A percentile compares a stretch with the other conserved stretches of the same genome.
These are phyloP conservation scores for Brachypteracias leptosomus DNA, from an alignment of 2,113 vertebrate species.

Conservation along the genomic window DNA sequence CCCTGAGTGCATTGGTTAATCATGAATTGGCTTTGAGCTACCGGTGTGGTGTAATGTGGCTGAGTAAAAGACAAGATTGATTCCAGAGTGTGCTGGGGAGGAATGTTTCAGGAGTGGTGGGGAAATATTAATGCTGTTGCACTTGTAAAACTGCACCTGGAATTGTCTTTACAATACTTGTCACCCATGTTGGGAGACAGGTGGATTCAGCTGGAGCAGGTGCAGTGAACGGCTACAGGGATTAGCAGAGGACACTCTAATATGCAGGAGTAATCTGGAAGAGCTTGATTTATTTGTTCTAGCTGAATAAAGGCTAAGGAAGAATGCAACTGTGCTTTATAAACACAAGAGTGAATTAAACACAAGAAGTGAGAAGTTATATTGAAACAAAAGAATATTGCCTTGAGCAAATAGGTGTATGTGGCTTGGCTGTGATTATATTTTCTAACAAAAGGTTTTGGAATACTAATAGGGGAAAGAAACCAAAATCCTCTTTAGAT, in stretches of 20 bases:
- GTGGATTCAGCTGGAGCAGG: slow-evolving; percentile 21
- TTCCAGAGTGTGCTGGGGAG: background rate
- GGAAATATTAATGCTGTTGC: background rate
- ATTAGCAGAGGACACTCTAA: background rate
- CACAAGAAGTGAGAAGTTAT: background rate
- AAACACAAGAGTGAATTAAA: background rate
- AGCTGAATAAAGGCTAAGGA: background rate
- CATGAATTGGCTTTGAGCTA: background rate
- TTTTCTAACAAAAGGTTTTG: background rate
- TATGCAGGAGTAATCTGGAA: background rate
- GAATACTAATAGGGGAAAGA: background rate
- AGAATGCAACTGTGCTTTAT: background rate
- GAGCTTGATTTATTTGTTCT: background rate
- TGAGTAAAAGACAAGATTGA: background rate
- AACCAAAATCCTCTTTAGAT: background rate
- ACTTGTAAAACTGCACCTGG: background rate
- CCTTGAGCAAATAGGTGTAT: background rate
- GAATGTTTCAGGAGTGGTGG: background rate
- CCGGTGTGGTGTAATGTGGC: background rate
- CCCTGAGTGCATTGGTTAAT: background rate
- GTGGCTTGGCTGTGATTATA: background rate
- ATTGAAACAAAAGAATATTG: slow-evolving; percentile 21
- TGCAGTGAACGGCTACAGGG: background rate
- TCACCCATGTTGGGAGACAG: background rate
- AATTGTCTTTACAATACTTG: background rate